Base-by-base conservation (phyloP, 2,797 vertebrate genomes). In the Dromococcyx pavoninus region DNA sequence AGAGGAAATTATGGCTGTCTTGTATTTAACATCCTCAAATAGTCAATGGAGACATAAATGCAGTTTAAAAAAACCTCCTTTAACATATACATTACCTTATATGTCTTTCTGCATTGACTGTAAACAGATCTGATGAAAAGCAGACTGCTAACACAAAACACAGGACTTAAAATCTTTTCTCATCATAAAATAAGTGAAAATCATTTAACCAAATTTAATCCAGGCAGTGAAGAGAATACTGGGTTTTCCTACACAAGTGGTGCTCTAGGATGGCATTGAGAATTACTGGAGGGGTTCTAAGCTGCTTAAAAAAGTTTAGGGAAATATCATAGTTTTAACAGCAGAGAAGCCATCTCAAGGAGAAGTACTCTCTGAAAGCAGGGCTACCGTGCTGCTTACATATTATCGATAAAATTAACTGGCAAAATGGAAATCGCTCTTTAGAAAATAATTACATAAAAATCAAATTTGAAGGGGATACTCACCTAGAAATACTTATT, bases 391-490 rank as follows among this genome's bases (percentile, higher is more conserved):
- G 74, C 27, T 69, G 25, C 33, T 78, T n/a, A 37, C 14, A 83
- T 58, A 78, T 66, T 78, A 72, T 71, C 69, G 62, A 67, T 76
- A 76, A 56, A 88, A 78, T 81, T 58, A 88, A 91, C 75, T 35
- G 8, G 13, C 2, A 80, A 88, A 93, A 91, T 30, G 7, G 16
- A 95, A 86, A 86, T 78, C 2, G 1, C 4, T 84, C 10, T 61
- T 87, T 33, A 64, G 32, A 88, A 88, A 93, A 88, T 58, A 65
- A 66, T 90, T 81, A 78, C n/a, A 89, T 75, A 61, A 75, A 83
- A 86, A 58, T 51, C 13, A 78, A 27, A 81, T 75, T 88, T 62
- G 22, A 37, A 89, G 33, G 23, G 28, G 17, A 57, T 74, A 37
- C 27, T 93, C 35, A 70, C 22, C 27, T 32, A n/a, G 43, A 91